Base-by-base conservation (phyloP, 2,113 vertebrate species). In the Morone chrysops region DNA sequence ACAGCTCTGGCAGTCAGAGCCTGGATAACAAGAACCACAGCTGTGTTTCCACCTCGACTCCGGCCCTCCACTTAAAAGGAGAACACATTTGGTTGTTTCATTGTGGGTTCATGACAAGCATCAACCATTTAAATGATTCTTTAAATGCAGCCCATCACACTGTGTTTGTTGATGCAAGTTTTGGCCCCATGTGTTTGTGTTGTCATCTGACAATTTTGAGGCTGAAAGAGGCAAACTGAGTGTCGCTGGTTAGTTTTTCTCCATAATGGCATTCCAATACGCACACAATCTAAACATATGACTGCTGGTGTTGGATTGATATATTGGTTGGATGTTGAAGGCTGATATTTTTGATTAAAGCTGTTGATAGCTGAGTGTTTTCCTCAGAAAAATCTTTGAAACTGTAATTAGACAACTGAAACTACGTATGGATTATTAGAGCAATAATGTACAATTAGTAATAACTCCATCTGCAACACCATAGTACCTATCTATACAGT, bases 1-100 rank as follows among this genome's bases (percentile, higher is more conserved):
- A 89, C 76, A 76, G 85, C 13, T 84, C 71, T 87, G 90, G 89
- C 89, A 79, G 54, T 25, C 6, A n/a, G 57, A 83, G 18, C 45
- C 73, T 31, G 76, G 82, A 82, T 75, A 65, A 80, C 67, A 71
- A 80, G 70, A 82, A 54, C 22, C 73, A 82, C 91, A 94, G 91
- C 90, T 93, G 89, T 81, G 89, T 91, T 88, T 92, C 81, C 86
- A 92, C 73, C 53, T 31, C 12, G 2, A 57, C 79, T 17, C 38
- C 14, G 4, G 38, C 59, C n/a, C 66, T 75, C 65, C 56, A 67
- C 61, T 40, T 50, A 70, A 76, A 68, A 16, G 3, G 50, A 66
- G 31, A 65, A 59, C 65, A 75, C 77, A 80, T 74, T 78, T 57
- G 20, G 43, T 41, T 56, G 65, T 70, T 65, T 86, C 71, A 56